These are phyloP conservation scores for Dusona sp. DNA, from an alignment of 2,888 invertebrate species.

Conservation along the genomic window DNA sequence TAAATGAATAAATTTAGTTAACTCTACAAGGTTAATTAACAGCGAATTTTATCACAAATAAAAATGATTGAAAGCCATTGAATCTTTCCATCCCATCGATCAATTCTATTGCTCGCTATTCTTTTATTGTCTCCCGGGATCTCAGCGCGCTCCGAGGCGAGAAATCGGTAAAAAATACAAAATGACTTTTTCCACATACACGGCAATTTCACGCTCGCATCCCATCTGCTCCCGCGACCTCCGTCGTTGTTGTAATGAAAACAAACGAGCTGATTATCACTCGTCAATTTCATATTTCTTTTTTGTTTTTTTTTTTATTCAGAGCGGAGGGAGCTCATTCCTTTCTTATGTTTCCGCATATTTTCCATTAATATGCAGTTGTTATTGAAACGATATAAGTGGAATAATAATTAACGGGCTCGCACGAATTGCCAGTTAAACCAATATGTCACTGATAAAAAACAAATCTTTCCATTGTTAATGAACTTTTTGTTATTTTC, in stretches of 20 bases:
- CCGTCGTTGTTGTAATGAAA: constrained; percentile 34
- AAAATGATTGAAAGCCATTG: not conserved
- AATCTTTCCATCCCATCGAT: constrained; percentile 62
- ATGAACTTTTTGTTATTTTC: not conserved
- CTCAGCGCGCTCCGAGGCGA: not conserved
- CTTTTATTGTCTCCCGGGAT: constrained; percentile 23
- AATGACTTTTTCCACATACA: constrained; percentile 40
- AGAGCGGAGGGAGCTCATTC: constrained; percentile 24
- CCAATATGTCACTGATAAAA: not conserved
- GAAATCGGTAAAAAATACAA: constrained; percentile 17
- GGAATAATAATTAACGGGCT: constrained; percentile 31
- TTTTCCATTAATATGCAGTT: constrained; percentile 38
- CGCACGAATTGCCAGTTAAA: not conserved
- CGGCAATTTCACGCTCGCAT: constrained; percentile 51
- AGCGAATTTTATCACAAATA: not conserved
- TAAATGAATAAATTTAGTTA: not conserved
- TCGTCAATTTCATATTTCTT: constrained; percentile 45
- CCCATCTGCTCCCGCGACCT: constrained; percentile 45
- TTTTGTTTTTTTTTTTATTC: constrained; percentile 15
- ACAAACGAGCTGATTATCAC: constrained; percentile 40
- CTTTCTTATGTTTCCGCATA: constrained; percentile 47
- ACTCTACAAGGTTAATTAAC: not conserved
- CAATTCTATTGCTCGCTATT: constrained; percentile 49
- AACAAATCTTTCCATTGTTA: not conserved
- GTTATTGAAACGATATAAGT: constrained; percentile 36